phyloP scores from a whole-genome alignment of 2,888 invertebrate species.

The Agrilus mali region DNA sequence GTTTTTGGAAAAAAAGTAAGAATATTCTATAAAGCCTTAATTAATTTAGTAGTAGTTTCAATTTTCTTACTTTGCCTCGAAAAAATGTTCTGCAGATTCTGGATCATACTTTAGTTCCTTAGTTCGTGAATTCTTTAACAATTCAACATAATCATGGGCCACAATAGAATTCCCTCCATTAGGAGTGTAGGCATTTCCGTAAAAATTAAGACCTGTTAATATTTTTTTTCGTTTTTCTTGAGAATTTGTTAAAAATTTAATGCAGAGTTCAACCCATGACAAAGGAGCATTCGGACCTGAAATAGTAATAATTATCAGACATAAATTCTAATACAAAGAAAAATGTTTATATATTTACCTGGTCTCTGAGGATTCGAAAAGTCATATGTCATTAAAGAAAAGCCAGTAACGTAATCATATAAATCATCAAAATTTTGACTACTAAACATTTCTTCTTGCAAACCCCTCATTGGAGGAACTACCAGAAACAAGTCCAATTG shows the following conservation, averaged over 20 bases:
- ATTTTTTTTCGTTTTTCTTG: conserved; percentile 59
- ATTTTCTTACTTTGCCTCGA: conserved; percentile 67
- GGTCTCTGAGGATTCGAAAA: conserved; percentile 73
- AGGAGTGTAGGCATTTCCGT: conserved; percentile 77
- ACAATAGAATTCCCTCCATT: conserved; percentile 75
- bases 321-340: not conserved
- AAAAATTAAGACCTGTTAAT: conserved; percentile 83
- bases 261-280: conserved; percentile 66
- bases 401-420: conserved; percentile 64
- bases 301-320: conserved; percentile 11
- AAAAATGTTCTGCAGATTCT: conserved; percentile 68
- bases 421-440: conserved; percentile 65
- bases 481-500: conserved; percentile 58
- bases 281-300: conserved; percentile 81
- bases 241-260: conserved; percentile 58
- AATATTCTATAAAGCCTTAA: not conserved
- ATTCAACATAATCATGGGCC: conserved; percentile 63
- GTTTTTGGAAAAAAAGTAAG: not conserved
- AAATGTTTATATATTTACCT: conserved; percentile 36
- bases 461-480: conserved; percentile 63
- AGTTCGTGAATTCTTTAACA: conserved; percentile 61
- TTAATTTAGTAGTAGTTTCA: too few species aligned
- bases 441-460: conserved; percentile 54
- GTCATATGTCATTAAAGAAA: conserved; percentile 96
- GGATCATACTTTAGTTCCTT: conserved; percentile 61